Evolutionary conservation across 2,797 vertebrate species (phyloP), one percentile per base, ranked within the genome.

Genomic region (Sternotherus odoratus): DNA sequence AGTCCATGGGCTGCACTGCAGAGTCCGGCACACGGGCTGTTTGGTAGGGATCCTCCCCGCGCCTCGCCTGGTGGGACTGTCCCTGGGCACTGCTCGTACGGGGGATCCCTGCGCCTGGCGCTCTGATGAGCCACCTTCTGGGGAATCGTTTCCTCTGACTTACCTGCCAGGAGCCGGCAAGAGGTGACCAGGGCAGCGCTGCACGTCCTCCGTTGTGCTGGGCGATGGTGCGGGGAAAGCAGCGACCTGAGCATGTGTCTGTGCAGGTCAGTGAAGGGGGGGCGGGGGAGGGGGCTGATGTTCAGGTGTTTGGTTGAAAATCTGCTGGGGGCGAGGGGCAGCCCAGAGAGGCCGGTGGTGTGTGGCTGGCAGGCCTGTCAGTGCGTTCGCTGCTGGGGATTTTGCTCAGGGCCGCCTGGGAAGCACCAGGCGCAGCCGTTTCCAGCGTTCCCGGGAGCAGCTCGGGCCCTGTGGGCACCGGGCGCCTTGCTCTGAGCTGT

Each of bases 121-220:
- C 8, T 43, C 5, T 43, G 8, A 43, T 43, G 77, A 11, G 0
- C 46, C 90, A 69, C 90, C 51, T 39, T 83, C 69, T 91, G 93
- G 90, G 91, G 94, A 96, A 82, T 91, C 0, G 43, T 91, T 91
- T 75, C 63, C 93, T 24, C 85, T 91, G 92, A 48, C 95, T 94
- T 92, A 87, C 82, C 87, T 97, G 96, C 96, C 96, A 96, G 92
- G 91, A 93, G 39, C 85, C 86, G 54, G 54, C 54, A 28, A 26
- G 24, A 26, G 5, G 24, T 28, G 54, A 56, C 54, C 60, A 9
- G 88, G 77, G 79, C 87, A 53, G 90, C 84, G 53, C 88, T 36
- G 69, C 89, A 88, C 79, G 94, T 95, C 95, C 94, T 15, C 88
- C 92, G 23, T 0, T 63, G 87, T 91, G 57, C 63, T 39, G n/a